Base-by-base conservation (phyloP, 2,888 invertebrate genomes). In the Andrena praecox region DNA sequence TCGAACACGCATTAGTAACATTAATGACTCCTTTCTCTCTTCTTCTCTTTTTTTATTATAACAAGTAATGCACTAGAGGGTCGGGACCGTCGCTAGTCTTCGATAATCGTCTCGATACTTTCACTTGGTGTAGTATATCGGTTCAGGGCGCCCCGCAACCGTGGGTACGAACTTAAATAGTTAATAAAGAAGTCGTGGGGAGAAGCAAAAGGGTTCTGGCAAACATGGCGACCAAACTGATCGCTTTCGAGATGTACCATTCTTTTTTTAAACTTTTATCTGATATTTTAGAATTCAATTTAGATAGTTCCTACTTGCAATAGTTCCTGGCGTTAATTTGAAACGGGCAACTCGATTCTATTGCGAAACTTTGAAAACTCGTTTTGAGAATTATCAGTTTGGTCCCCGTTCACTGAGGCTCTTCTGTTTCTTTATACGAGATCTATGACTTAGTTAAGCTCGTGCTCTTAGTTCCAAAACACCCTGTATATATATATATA, bases 1-100 rank as follows among this genome's bases (percentile, higher is more conserved):
- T 75, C 85, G 73, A 88, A 88, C 86, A 89, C 85, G 84, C 85
- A 87, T 91, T 89, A 90, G 89, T 91, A 89, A 90, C 85, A 90
- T 86, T 31, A 59, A 87, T 83, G 82, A 84, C 78, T 29, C 48
- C n/a, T 56, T 56, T 59, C 42, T 67, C 24, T 80, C 24, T 35
- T 31, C 27, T 64, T 48, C 33, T 16, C 24, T 33, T 50, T 68
- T 85, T 85, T 89, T 89, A 88, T 91, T 89, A 89, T 90, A 91
- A 91, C 91, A 91, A 90, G 86, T 90, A 89, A 84, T 80, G 79
- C 71, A 75, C 81, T 88, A 85, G 16, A 56, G 56, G 56, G 74
- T 88, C 62, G 82, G 56, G 76, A 84, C 81, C 79, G 50, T 71
- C 54, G 59, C 70, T 80, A 64, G 35, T 62, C 62, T 35, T 50